Conservation (phyloP, 64 coral and sea anemone species). For the Catalaphyllia jardinei region DNA sequence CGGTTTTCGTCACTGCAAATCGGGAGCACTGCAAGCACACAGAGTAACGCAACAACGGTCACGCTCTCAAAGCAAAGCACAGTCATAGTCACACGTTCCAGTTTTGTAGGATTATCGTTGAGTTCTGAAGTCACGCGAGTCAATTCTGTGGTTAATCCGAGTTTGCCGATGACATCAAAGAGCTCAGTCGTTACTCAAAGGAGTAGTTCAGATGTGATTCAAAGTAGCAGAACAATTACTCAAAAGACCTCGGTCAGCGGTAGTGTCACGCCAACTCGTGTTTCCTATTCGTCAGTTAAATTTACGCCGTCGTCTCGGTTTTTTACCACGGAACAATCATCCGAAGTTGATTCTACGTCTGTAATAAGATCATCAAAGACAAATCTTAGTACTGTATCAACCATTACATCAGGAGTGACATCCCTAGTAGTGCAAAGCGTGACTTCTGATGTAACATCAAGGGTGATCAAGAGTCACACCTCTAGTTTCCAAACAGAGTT, state of each 20-base stretch:
- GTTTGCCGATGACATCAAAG: neutral
- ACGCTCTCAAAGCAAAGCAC: neutral
- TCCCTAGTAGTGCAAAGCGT: neutral
- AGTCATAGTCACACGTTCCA: neutral
- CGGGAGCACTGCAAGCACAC: slow-evolving; percentile 1
- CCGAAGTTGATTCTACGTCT: neutral
- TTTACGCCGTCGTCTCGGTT: neutral
- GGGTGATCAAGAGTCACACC: neutral
- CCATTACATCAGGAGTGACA: neutral
- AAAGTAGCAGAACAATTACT: neutral
- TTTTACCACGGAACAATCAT: neutral
- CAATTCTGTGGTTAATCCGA: neutral
- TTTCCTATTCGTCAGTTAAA: neutral
- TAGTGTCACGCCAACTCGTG: neutral
- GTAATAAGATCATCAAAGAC: neutral
- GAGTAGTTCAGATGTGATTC: neutral
- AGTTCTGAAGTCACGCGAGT: neutral
- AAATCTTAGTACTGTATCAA: neutral
- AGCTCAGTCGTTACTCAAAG: neutral
- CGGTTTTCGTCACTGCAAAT: neutral
- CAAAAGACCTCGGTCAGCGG: neutral
- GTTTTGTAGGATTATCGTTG: neutral
- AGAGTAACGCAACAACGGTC: neutral
- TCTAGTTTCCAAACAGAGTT: neutral
- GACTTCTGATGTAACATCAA: neutral